These are phyloP conservation scores for Punctoribates punctum DNA, from an alignment of 2,888 invertebrate species.

Conservation along the genomic window DNA sequence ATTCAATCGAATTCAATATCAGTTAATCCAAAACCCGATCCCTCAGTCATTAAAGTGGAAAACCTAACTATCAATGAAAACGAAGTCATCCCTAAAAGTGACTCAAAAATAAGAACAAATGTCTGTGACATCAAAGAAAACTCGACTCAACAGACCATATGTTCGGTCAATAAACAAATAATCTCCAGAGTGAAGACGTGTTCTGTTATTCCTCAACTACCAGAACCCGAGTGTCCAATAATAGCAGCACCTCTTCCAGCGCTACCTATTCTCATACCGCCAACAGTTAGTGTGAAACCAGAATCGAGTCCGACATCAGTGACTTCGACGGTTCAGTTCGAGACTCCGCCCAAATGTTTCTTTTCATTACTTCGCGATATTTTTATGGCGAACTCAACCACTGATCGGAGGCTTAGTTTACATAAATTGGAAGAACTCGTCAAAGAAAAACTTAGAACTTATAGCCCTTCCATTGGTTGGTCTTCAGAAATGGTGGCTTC, in stretches of 20 bases:
- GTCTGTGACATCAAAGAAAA: background rate
- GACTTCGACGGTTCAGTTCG: background rate
- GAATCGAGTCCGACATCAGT: background rate
- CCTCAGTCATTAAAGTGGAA: background rate
- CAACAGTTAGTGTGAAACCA: background rate
- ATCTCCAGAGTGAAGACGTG: background rate
- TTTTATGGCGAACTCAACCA: conserved; percentile 69
- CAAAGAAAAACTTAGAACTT: conserved; percentile 37
- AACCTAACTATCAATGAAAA: background rate
- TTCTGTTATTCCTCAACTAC: background rate
- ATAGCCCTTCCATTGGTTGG: conserved; percentile 34
- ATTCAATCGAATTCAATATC: background rate
- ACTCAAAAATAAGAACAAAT: background rate
- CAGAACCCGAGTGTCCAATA: conserved; percentile 5
- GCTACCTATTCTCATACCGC: background rate
- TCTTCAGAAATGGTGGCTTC: conserved; percentile 36
- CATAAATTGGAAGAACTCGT: conserved; percentile 43
- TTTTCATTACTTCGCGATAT: conserved; percentile 81
- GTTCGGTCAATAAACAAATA: background rate
- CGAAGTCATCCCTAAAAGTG: conserved; percentile 8
- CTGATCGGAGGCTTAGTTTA: conserved; percentile 72
- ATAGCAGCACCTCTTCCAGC: conserved; percentile 11
- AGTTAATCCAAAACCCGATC: conserved; percentile 1
- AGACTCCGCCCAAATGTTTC: conserved; percentile 70
- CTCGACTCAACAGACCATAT: background rate